Evolutionary conservation across 1,140 invertebrate species (phyloP).

Genomic region (Centruroides vittatus): DNA sequence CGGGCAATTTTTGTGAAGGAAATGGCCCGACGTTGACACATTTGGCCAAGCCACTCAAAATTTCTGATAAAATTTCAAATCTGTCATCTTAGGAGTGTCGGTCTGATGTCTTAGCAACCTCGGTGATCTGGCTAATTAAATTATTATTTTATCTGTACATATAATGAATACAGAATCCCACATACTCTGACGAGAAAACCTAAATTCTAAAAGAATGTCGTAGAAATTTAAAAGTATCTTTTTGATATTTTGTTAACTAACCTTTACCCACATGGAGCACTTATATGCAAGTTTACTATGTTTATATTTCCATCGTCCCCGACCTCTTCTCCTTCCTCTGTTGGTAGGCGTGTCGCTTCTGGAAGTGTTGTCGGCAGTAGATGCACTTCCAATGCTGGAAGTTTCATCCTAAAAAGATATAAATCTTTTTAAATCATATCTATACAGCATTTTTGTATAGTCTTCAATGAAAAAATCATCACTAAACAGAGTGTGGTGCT

Average conservation of each 20-base stretch:
- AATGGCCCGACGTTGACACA: too few relatives aligned
- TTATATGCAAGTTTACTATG: slow-evolving; percentile 60
- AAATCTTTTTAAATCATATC: neutral
- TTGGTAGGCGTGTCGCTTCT: slow-evolving; percentile 73
- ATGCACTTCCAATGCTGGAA: slow-evolving; percentile 68
- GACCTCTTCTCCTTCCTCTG: slow-evolving; percentile 43
- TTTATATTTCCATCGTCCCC: slow-evolving; percentile 46
- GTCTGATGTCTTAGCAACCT: neutral
- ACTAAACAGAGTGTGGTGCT: too few relatives aligned
- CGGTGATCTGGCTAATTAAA: neutral
- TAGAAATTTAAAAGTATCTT: neutral
- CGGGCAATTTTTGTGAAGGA: too few relatives aligned
- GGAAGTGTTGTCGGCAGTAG: slow-evolving; percentile 65
- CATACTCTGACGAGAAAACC: neutral
- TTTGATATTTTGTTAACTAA: slow-evolving; percentile 10
- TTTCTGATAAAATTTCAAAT: too few relatives aligned
- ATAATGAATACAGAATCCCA: neutral
- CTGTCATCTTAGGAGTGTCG: too few relatives aligned
- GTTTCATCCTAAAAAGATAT: slow-evolving; percentile 40
- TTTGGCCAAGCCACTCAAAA: too few relatives aligned
- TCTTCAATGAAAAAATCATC: too few relatives aligned
- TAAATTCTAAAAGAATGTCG: too few relatives aligned
- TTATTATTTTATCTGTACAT: neutral
- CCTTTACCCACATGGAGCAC: slow-evolving; percentile 41
- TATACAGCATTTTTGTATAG: neutral